phyloP scores from a whole-genome alignment of 2,113 vertebrate species.

The Copsychus sechellarum region DNA sequence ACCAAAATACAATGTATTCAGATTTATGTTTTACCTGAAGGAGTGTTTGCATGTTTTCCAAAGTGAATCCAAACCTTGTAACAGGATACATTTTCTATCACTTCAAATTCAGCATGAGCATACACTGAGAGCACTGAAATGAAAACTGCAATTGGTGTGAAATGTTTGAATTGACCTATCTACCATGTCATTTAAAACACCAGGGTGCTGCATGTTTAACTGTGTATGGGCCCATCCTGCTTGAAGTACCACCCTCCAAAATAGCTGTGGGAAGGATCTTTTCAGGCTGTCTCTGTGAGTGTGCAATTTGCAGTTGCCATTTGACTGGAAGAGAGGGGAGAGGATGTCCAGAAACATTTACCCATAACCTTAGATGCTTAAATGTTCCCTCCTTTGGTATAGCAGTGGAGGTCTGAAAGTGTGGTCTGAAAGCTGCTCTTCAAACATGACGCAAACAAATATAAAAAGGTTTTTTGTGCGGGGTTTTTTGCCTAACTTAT shows the following conservation, averaged over 20 bases:
- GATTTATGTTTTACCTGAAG: neutral
- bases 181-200: neutral
- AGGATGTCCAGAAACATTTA: neutral
- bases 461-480: neutral
- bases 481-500: neutral
- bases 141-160: neutral
- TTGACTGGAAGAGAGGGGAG: neutral
- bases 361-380: neutral
- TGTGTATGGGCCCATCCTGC: neutral
- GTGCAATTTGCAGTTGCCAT: neutral
- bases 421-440: neutral
- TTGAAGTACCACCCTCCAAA: neutral
- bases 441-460: neutral
- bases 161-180: neutral
- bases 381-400: neutral
- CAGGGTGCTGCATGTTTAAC: neutral
- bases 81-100: neutral
- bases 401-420: neutral
- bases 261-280: neutral
- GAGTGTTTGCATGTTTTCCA: neutral
- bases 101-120: neutral
- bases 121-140: neutral
- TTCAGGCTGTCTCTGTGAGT: neutral
- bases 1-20: neutral
- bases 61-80: neutral